phyloP scores from a whole-genome alignment of 1,140 invertebrate species.

The Mactra quadrangularis region DNA sequence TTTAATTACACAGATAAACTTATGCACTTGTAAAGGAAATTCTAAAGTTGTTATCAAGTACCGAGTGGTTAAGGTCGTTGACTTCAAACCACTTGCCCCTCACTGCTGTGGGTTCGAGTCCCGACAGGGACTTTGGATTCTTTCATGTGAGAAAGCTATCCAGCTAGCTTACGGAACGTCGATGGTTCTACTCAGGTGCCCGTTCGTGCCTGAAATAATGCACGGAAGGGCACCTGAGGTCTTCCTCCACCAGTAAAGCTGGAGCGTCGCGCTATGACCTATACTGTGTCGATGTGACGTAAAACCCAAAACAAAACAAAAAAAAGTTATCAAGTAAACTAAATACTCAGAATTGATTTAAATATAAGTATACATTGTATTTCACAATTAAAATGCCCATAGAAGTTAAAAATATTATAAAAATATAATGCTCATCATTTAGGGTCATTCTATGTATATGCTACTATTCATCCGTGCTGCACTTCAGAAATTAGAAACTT shows the following conservation, averaged over 20 bases:
- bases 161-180: not conserved
- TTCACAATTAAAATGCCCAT: slow-evolving; percentile 14
- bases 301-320: not conserved
- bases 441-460: slow-evolving; percentile 15
- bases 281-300: not conserved
- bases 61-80: too few species aligned
- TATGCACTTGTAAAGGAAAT: slow-evolving; percentile 1
- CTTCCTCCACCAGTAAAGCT: slow-evolving; percentile 23
- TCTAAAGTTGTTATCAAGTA: too few species aligned
- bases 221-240: slow-evolving; percentile 18
- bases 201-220: slow-evolving; percentile 16
- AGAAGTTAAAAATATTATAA: slow-evolving; percentile 9
- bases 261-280: not conserved
- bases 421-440: slow-evolving; percentile 24
- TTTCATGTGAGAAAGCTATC: too few species aligned
- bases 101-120: too few species aligned
- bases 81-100: too few species aligned
- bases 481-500: slow-evolving; percentile 14
- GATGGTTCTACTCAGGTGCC: slow-evolving; percentile 12
- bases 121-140: too few species aligned
- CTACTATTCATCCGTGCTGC: slow-evolving; percentile 21
- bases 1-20: slow-evolving; percentile 8
- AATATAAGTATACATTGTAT: slow-evolving; percentile 20
- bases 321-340: slow-evolving; percentile 14
- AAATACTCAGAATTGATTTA: slow-evolving; percentile 26